Evolutionary conservation across 2,888 invertebrate genomes (phyloP).

Genomic region (Mimas tiliae): DNA sequence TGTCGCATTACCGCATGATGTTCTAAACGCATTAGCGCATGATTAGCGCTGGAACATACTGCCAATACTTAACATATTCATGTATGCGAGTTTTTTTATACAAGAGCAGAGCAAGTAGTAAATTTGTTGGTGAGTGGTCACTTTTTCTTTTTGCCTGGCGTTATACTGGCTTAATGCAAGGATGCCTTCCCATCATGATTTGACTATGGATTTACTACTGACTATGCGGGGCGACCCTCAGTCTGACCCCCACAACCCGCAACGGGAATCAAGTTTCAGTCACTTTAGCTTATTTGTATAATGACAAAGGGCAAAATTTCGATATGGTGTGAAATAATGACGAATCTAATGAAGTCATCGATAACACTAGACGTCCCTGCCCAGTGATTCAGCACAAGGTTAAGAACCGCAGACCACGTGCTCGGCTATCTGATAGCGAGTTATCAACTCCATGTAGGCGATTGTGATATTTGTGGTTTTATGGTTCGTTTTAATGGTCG

Average conservation of each 20-base stretch:
- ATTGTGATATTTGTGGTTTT: not conserved
- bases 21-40: slow-evolving; percentile 14
- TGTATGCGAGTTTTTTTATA: no score
- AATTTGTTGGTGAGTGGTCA: no score
- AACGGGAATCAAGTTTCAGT: no score
- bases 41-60: not conserved
- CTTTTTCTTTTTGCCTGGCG: no score
- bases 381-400: slow-evolving; percentile 21
- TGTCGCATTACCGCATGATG: not conserved
- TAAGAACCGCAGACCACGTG: slow-evolving; percentile 17
- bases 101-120: no score
- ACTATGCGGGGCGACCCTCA: no score
- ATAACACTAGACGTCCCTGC: slow-evolving; percentile 2
- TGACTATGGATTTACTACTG: no score
- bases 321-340: not conserved
- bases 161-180: no score
- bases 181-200: no score
- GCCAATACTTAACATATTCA: no score
- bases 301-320: not conserved
- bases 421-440: slow-evolving; percentile 6
- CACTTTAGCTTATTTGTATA: no score
- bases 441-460: not conserved
- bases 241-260: no score
- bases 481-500: not conserved
- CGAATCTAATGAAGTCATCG: not conserved